Conservation (phyloP, 2,888 invertebrate genomes). For the Drosophila kuntzei region DNA sequence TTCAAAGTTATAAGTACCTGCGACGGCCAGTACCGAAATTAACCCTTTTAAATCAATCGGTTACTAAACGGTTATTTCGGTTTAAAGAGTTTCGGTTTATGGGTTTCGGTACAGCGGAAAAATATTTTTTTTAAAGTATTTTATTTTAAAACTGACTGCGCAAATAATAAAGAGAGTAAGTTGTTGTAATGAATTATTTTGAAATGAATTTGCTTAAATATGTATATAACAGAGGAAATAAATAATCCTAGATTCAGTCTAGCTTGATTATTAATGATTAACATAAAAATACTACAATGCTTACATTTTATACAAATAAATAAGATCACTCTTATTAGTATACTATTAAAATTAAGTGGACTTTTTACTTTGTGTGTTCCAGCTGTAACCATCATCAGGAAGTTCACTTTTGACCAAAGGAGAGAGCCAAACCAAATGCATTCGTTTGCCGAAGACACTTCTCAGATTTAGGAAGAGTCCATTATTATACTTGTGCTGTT, state of each 20-base stretch:
- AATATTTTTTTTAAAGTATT: background rate
- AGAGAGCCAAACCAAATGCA: slow-evolving; percentile 92
- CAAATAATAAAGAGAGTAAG: background rate
- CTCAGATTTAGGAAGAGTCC: slow-evolving; percentile 90
- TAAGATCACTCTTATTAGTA: background rate
- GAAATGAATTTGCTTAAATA: background rate
- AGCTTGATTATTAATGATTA: background rate
- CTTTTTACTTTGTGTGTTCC: slow-evolving; percentile 81
- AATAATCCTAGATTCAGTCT: background rate
- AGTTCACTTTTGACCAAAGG: slow-evolving; percentile 92
- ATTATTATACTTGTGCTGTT: slow-evolving; percentile 87
- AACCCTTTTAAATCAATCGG: too few relatives aligned
- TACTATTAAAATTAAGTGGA: slow-evolving; percentile 9
- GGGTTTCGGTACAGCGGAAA: too few relatives aligned
- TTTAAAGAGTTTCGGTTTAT: too few relatives aligned
- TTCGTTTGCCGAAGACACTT: slow-evolving; percentile 91
- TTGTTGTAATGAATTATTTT: too few relatives aligned
- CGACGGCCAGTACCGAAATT: too few relatives aligned
- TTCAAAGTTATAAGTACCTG: too few relatives aligned
- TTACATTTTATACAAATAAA: background rate
- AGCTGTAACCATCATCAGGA: slow-evolving; percentile 90
- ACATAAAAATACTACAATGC: background rate
- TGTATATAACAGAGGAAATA: background rate
- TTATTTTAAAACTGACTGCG: background rate
- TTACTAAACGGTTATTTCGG: too few relatives aligned